phyloP scores from a whole-genome alignment of 2,888 invertebrate genomes.

The Cephus pygmeus region DNA sequence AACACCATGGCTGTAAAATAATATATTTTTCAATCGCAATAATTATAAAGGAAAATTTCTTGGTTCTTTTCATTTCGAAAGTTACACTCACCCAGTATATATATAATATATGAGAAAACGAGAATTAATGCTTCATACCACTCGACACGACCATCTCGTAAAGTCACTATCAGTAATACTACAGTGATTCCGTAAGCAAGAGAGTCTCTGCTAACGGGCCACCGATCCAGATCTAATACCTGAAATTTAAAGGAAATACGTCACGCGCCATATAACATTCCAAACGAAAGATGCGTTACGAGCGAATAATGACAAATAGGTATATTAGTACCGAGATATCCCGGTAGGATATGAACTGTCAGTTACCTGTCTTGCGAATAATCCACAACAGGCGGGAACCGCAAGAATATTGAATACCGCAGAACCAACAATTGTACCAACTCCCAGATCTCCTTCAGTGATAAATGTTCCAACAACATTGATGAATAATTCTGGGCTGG shows the following conservation, averaged over 20 bases:
- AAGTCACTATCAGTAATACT: slow-evolving; percentile 74
- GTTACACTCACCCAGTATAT: slow-evolving; percentile 73
- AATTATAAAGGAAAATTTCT: slow-evolving; percentile 1
- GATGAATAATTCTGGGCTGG: slow-evolving; percentile 88
- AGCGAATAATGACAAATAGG: background rate
- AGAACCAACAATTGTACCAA: slow-evolving; percentile 82
- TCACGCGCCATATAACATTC: background rate
- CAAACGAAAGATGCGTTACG: background rate
- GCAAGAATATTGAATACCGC: slow-evolving; percentile 84
- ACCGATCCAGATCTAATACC: slow-evolving; percentile 79
- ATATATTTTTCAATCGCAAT: slow-evolving; percentile 8
- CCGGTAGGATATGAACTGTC: background rate
- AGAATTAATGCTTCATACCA: slow-evolving; percentile 82
- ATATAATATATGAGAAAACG: slow-evolving; percentile 76
- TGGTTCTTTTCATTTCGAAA: background rate
- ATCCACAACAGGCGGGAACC: slow-evolving; percentile 81
- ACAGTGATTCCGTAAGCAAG: slow-evolving; percentile 80
- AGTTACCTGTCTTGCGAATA: slow-evolving; percentile 79
- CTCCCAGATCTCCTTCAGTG: slow-evolving; percentile 80
- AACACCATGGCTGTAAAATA: slow-evolving; percentile 74
- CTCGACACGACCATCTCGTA: slow-evolving; percentile 78
- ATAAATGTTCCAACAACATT: slow-evolving; percentile 85
- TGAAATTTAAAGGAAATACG: slow-evolving; percentile 51
- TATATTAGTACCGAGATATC: background rate
- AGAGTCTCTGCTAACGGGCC: slow-evolving; percentile 82